Percentiles rank a stretch among this genome's conserved stretches.
phyloP scores from a whole-genome alignment of 2,113 vertebrate species.

The Plotosus lineatus region DNA sequence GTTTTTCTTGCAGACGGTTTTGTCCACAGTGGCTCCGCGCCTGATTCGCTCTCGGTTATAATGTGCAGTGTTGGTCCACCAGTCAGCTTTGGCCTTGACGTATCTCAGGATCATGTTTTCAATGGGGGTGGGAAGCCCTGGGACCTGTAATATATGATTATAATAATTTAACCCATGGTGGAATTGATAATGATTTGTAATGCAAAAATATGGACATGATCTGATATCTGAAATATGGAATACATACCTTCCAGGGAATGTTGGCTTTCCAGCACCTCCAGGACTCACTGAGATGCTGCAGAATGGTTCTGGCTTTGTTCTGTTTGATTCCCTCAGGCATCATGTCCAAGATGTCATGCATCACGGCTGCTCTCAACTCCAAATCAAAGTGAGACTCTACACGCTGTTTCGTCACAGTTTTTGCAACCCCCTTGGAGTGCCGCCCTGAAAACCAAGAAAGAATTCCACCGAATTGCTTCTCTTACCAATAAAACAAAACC shows the following conservation, averaged over 20 bases:
- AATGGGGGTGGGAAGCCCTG: constrained; percentile 95
- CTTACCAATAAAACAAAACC: neutral
- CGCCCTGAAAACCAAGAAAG: constrained; percentile 74
- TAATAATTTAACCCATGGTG: too few relatives aligned
- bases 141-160: constrained; percentile 75
- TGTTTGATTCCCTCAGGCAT: constrained; percentile 99
- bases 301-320: constrained; percentile 97
- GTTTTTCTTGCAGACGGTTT: constrained; percentile 99
- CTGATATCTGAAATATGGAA: neutral
- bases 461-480: neutral
- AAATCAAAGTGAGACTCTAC: constrained; percentile 99
- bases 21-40: constrained; percentile 97
- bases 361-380: constrained; percentile 95
- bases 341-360: constrained; percentile 99
- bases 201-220: neutral
- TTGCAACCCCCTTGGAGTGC: constrained; percentile 97
- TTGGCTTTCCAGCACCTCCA: constrained; percentile 99
- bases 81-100: constrained; percentile 98
- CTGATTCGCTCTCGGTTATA: constrained; percentile 98
- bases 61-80: constrained; percentile 99
- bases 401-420: constrained; percentile 97
- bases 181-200: too few relatives aligned
- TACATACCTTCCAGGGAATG: constrained; percentile 93
- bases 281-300: constrained; percentile 97
- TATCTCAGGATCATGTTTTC: constrained; percentile 99